Base-by-base conservation (phyloP, 2,888 invertebrate species). In the Cheiracanthium punctorium region DNA sequence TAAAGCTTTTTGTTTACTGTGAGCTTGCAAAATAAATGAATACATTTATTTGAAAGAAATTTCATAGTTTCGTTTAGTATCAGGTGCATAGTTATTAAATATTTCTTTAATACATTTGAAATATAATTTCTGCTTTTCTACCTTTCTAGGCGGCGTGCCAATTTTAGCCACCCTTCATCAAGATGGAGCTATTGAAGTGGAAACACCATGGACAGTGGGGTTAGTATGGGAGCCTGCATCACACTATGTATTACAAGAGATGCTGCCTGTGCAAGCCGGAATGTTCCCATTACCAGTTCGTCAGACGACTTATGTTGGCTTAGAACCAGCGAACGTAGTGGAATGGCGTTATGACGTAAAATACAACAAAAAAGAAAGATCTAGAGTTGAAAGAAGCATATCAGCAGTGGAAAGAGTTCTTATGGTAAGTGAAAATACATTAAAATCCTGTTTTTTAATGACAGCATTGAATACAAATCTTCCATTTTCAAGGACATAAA, bases 211-310 rank as follows among this genome's bases (percentile, higher is more conserved):
- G 88, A 71, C 87, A 72, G 87, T 88, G 20, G 88, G 88, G 28
- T 81, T 88, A 29, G 87, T 88, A 20, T 89, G 89, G 89, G 89
- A 89, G 69, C 81, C 89, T 14, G 87, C 88, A 28, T 87, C 89
- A 7, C 89, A 89, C 65, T 87, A 88, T 32, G 89, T 89, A 2
- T 69, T 89, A 24, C 88, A 85, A 30, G 88, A 87, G 43, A 85
- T 88, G 65, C 80, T 89, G 8, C 89, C 89, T 20, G 87, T 89
- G 0, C 89, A 89, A 77, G 89, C 89, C 7, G 89, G 89, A 8
- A 89, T 89, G 89, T 89, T 89, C 71, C 89, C 89, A 10, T 69
- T 89, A 20, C 88, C 89, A 12, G 88, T 88, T 29, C 75, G 75
- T 32, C 89, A 89, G 67, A 89, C 88, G 2, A 80, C 87, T 20